Conservation (phyloP, 2,113 vertebrate species). For the Glaucidium brasilianum region DNA sequence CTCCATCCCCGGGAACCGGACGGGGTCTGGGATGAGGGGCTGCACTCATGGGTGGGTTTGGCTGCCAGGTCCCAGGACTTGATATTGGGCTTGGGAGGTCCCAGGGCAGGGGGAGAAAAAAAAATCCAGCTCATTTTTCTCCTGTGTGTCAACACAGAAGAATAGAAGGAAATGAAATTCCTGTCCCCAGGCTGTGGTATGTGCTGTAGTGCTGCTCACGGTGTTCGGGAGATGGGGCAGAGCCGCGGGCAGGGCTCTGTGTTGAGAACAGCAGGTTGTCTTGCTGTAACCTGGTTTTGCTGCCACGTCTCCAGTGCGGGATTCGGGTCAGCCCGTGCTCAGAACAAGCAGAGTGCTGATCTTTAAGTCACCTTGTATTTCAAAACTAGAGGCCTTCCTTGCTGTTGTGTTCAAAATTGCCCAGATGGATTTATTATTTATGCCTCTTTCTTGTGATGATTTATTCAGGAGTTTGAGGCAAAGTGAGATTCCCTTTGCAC, state of each 20-base stretch:
- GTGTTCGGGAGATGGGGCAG: not conserved
- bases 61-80: not conserved
- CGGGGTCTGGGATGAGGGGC: rapidly evolving
- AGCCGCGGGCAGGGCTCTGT: not conserved
- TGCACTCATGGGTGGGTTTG: rapidly evolving
- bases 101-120: not conserved
- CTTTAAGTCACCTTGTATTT: not conserved
- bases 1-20: rapidly evolving
- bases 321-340: not conserved
- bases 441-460: not conserved
- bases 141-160: not conserved
- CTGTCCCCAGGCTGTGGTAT: not conserved
- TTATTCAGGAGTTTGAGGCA: not conserved
- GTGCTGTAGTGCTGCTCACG: not conserved
- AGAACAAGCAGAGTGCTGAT: not conserved
- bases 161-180: not conserved
- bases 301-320: not conserved
- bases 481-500: not conserved
- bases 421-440: not conserved
- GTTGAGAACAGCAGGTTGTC: not conserved
- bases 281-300: not conserved
- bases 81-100: rapidly evolving
- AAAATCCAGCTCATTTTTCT: not conserved
- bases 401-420: not conserved
- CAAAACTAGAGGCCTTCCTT: not conserved